These are phyloP conservation scores for Apamea sordens DNA, from an alignment of 2,888 invertebrate genomes.

Conservation along the genomic window DNA sequence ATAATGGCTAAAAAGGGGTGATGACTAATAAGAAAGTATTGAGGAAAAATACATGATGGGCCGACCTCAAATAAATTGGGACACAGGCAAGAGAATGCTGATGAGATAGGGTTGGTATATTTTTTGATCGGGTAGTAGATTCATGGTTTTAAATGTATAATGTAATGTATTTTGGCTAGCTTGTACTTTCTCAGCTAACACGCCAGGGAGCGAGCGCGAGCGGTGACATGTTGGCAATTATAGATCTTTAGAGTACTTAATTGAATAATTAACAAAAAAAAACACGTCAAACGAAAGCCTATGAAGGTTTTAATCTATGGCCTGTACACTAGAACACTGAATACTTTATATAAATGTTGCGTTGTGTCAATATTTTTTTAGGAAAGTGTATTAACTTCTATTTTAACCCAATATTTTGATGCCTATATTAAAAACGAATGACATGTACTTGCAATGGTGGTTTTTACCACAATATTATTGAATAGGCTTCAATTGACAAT, in stretches of 20 bases:
- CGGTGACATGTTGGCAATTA: no score
- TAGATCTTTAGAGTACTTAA: background rate
- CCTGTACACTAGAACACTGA: background rate
- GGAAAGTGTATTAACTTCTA: background rate
- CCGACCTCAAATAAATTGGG: background rate
- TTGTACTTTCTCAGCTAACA: no score
- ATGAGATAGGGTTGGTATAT: background rate
- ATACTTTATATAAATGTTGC: background rate
- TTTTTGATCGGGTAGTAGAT: background rate
- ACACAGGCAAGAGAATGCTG: background rate
- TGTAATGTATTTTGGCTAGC: background rate
- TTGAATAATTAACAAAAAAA: background rate
- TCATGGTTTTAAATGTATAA: background rate
- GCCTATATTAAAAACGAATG: background rate
- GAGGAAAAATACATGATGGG: background rate
- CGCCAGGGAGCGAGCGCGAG: no score
- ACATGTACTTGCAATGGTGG: background rate
- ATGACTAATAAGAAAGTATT: background rate
- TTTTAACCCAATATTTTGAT: background rate
- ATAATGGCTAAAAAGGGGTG: background rate
- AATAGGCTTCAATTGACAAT: constrained; percentile 29
- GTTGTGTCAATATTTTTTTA: background rate
- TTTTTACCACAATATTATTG: constrained; percentile 1
- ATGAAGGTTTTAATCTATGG: background rate
- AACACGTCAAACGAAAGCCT: background rate